Base-by-base conservation (phyloP, 2,888 invertebrate species). In the Mamestra brassicae region DNA sequence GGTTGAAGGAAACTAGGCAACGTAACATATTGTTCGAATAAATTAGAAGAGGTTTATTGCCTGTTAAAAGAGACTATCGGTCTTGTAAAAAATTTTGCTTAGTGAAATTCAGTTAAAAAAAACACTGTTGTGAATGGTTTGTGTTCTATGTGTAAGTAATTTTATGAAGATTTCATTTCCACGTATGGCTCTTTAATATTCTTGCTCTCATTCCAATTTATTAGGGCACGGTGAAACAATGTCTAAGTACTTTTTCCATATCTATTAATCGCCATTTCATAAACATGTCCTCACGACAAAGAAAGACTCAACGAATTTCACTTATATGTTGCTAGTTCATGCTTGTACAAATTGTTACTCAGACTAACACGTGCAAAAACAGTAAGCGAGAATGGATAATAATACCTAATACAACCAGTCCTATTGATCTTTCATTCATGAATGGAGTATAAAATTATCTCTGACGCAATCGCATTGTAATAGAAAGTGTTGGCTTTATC, bases 401-500 rank as follows among this genome's bases (percentile, higher is more conserved):
- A 34, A 17, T 17, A 52, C 1, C 15, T 4, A 36, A 11, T 34
- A 45, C n/a, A 69, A 70, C 42, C 47, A 42, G 13, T 36, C 10
- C 8, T 65, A 52, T 65, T 61, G 57, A 77, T 45, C 26, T 61
- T 63, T 50, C 13, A 55, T 70, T 57, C 26, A 60, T 82, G 36
- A 70, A 71, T 55, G 5, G 13, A 60, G 65, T 10, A 60, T 54
- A 64, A 15, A 34, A 42, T 54, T 71, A 83, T 78, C 63, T 62
- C 60, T 76, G 72, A 83, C 70, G 68, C 54, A 81, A 83, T 60
- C 42, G 42, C 26, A 72, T 81, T 80, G 76, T 71, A 74, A 76
- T 71, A 81, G 86, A 89, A 88, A 89, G 82, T 83, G 68, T 77
- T 57, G 45, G 45, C 61, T 76, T 78, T 84, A 88, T 87, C 78